These are phyloP conservation scores for Lynx canadensis DNA, from an alignment of 2,113 vertebrate species.

Conservation along the genomic window DNA sequence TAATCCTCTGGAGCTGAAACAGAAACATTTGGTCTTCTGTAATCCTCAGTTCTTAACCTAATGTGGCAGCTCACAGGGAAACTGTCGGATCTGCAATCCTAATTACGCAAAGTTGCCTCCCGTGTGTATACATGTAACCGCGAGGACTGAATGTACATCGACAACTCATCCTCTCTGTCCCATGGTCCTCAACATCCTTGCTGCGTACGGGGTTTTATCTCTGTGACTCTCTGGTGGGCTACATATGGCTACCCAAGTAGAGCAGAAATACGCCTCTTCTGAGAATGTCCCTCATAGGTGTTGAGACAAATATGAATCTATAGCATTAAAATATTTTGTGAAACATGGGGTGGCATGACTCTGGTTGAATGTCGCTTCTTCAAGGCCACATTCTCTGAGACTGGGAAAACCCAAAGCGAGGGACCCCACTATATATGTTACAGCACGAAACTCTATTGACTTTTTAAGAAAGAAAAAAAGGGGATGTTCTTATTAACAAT, in stretches of 20 bases:
- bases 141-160: neutral
- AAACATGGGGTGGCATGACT: neutral
- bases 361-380: neutral
- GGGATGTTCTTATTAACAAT: neutral
- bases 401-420: neutral
- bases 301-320: neutral
- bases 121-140: neutral
- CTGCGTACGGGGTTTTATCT: neutral
- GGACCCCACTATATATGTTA: neutral
- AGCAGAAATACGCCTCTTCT: neutral
- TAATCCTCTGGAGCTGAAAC: conserved; percentile 52
- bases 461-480: neutral
- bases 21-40: conserved; percentile 63
- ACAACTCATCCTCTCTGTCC: neutral
- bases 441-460: neutral
- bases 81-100: conserved; percentile 9
- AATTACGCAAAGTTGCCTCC: conserved; percentile 50
- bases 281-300: neutral
- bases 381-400: neutral
- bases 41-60: conserved; percentile 60
- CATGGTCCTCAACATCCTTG: neutral
- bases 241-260: neutral
- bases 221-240: neutral
- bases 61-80: conserved; percentile 70
- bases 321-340: neutral